These are phyloP conservation scores for Ormyrus rosae DNA, from an alignment of 2,888 invertebrate species.

Conservation along the genomic window DNA sequence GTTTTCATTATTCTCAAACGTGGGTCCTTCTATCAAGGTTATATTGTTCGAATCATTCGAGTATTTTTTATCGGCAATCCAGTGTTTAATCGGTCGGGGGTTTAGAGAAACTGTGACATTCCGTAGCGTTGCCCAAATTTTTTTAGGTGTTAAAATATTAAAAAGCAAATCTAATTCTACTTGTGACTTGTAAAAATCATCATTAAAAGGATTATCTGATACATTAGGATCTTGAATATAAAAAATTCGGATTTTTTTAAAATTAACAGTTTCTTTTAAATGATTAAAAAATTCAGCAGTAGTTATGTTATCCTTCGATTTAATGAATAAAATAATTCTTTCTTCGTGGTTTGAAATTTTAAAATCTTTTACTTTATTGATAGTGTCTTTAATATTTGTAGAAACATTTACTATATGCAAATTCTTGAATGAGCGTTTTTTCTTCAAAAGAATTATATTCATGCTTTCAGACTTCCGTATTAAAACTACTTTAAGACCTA, in stretches of 20 bases:
- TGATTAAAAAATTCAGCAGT: conserved; percentile 20
- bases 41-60: conserved; percentile 79
- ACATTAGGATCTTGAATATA: conserved; percentile 79
- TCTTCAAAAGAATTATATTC: conserved; percentile 30
- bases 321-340: conserved; percentile 41
- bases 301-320: conserved; percentile 18
- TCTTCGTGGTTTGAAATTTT: conserved; percentile 14
- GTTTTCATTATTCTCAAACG: conserved; percentile 54
- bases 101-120: neutral
- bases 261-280: conserved; percentile 79
- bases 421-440: conserved; percentile 17
- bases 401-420: conserved; percentile 23
- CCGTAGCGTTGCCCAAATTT: conserved; percentile 77
- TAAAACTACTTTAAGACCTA: conserved; percentile 29
- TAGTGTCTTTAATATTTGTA: conserved; percentile 27
- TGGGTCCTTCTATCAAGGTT: conserved; percentile 86
- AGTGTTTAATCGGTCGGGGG: conserved; percentile 24
- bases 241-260: conserved; percentile 78
- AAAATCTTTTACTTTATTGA: conserved; percentile 29
- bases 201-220: conserved; percentile 80
- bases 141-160: conserved; percentile 80
- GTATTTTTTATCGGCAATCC: conserved; percentile 35
- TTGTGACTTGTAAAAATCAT: conserved; percentile 82
- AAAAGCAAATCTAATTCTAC: conserved; percentile 85
- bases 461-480: conserved; percentile 7